phyloP scores from a whole-genome alignment of 2,797 vertebrate genomes.

The Lutjanus campechanus region DNA sequence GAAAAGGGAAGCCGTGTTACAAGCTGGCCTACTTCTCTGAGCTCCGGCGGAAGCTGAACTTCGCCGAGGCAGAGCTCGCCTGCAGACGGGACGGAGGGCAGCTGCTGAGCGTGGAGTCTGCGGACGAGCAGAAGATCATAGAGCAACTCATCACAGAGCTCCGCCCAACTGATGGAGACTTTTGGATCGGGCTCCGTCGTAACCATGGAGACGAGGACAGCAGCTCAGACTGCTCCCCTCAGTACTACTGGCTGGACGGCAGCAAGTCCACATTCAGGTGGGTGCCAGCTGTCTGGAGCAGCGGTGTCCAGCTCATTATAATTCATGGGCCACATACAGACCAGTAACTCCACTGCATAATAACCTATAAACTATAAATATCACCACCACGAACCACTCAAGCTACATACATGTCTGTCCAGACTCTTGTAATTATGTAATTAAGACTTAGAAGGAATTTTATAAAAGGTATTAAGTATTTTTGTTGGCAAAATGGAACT shows the following conservation, averaged over 20 bases:
- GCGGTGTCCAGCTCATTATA: too few species aligned
- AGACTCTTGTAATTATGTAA: too few species aligned
- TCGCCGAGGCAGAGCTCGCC: slow-evolving; percentile 87
- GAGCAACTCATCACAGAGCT: slow-evolving; percentile 90
- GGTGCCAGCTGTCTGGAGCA: background rate
- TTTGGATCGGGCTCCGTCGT: slow-evolving; percentile 96
- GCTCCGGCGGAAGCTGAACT: slow-evolving; percentile 87
- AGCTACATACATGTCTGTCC: too few species aligned
- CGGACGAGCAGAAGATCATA: slow-evolving; percentile 90
- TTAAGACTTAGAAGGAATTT: too few species aligned
- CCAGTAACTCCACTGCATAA: too few species aligned
- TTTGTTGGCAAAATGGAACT: too few species aligned
- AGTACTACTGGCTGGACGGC: slow-evolving; percentile 93
- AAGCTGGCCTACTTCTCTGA: slow-evolving; percentile 94
- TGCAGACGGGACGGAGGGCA: slow-evolving; percentile 91
- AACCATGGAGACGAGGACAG: slow-evolving; percentile 83
- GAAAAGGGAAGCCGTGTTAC: slow-evolving; percentile 92
- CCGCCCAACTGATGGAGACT: slow-evolving; percentile 92
- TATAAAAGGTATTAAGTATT: too few species aligned
- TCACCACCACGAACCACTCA: too few species aligned
- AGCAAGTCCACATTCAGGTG: slow-evolving; percentile 86
- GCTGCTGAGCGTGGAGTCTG: slow-evolving; percentile 91
- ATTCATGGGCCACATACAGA: too few species aligned
- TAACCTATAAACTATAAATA: too few species aligned
- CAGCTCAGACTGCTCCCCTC: slow-evolving; percentile 85